Conservation (phyloP, 2,113 vertebrate genomes). For the Alexandromys fortis region DNA sequence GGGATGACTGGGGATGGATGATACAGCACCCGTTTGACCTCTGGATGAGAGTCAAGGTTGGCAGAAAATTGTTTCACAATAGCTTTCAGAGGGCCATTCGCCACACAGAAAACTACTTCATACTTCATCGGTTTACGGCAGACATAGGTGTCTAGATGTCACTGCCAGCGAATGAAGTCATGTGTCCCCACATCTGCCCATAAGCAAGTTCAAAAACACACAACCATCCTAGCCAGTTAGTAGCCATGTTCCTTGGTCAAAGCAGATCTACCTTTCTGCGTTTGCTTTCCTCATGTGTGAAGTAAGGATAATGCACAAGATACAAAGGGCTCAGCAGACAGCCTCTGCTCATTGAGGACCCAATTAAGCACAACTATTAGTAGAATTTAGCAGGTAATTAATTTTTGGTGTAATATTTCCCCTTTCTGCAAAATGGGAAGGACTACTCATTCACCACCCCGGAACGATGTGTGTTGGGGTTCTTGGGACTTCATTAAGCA, state of each 20-base stretch:
- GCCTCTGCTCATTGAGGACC: neutral
- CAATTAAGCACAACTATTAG: neutral
- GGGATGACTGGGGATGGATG: slow-evolving; percentile 20
- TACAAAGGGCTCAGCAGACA: neutral
- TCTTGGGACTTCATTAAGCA: neutral
- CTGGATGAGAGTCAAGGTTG: slow-evolving; percentile 71
- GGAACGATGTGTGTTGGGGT: neutral
- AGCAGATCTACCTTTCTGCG: neutral
- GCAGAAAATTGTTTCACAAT: slow-evolving; percentile 70
- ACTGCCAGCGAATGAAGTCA: neutral
- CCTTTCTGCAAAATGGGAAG: neutral
- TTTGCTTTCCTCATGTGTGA: neutral
- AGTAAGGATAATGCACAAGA: neutral
- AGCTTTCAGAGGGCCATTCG: slow-evolving; percentile 55
- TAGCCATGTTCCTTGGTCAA: neutral
- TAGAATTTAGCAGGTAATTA: neutral
- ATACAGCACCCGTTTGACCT: slow-evolving; percentile 76
- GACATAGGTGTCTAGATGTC: neutral
- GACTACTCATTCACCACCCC: neutral
- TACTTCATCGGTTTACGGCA: neutral
- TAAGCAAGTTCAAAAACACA: slow-evolving; percentile 22
- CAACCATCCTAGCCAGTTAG: neutral
- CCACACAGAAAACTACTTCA: slow-evolving; percentile 58
- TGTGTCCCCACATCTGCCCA: neutral
- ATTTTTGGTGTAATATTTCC: neutral